A percentile compares a stretch with the other conserved stretches of the same genome.
Evolutionary conservation across 2,797 vertebrate genomes (phyloP).

Genomic region (Alca torda): DNA sequence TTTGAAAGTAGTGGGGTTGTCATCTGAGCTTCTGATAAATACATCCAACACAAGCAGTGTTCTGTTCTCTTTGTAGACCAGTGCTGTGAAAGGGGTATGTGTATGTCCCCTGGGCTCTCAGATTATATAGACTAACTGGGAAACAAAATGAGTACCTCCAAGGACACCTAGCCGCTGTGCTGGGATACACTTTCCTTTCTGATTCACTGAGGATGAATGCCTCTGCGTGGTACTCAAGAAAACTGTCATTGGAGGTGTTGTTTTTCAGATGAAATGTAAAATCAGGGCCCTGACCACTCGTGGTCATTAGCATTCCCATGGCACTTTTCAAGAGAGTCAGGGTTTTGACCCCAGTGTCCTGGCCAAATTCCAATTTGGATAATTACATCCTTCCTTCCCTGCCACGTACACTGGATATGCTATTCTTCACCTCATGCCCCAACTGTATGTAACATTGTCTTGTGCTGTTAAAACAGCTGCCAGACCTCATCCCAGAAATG

Average conservation of each 20-base stretch:
- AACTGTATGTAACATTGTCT: neutral
- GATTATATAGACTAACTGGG: neutral
- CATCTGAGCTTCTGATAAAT: neutral
- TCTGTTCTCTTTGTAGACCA: neutral
- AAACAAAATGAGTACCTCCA: neutral
- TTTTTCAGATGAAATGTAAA: neutral
- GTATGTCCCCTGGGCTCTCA: neutral
- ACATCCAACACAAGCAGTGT: neutral
- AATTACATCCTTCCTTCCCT: slow-evolving; percentile 16
- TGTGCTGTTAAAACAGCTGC: neutral
- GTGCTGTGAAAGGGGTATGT: neutral
- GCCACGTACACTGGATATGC: neutral
- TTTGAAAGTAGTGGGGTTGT: neutral
- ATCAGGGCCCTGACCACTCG: neutral
- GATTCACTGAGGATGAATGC: neutral
- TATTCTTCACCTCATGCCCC: neutral
- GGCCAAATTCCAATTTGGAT: neutral
- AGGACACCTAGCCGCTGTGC: neutral
- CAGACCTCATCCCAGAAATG: neutral
- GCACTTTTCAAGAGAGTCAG: neutral
- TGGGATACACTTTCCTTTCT: neutral
- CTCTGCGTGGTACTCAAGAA: neutral
- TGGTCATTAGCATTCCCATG: neutral
- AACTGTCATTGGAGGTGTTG: neutral
- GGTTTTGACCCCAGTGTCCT: neutral